A percentile compares a stretch with the other conserved stretches of the same genome.
Conservation (phyloP, 2,797 vertebrate genomes). For the Crenuchus spilurus region DNA sequence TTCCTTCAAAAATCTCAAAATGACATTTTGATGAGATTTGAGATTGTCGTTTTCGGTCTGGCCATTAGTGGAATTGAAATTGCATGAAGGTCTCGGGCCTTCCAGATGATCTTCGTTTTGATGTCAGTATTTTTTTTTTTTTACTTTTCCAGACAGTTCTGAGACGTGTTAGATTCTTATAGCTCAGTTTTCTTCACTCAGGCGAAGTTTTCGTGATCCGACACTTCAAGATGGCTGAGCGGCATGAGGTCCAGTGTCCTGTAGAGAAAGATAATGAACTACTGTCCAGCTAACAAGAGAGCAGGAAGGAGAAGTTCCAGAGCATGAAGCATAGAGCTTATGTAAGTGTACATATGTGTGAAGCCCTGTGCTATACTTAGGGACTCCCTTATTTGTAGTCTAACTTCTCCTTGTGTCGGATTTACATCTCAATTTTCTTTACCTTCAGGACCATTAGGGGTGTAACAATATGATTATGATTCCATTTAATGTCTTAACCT, state of each 20-base stretch:
- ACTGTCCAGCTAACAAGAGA: constrained; percentile 62
- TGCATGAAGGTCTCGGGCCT: no score
- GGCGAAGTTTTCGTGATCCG: constrained; percentile 32
- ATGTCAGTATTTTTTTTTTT: neutral
- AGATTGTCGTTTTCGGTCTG: no score
- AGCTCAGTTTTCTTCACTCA: constrained; percentile 8
- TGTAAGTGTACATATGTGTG: neutral
- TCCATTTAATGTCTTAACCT: no score
- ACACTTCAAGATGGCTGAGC: constrained; percentile 57
- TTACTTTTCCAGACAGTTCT: neutral
- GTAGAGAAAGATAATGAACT: constrained; percentile 72
- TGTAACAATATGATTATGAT: no score
- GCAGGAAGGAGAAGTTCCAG: constrained; percentile 24
- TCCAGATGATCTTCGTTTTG: no score
- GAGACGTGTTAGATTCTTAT: neutral
- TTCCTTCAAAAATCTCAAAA: no score
- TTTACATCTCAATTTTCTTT: neutral
- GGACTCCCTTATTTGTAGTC: neutral
- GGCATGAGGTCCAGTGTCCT: constrained; percentile 56
- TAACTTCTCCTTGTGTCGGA: neutral
- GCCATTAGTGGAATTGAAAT: no score
- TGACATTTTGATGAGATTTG: no score
- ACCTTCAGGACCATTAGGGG: no score
- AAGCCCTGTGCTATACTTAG: neutral
- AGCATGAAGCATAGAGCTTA: neutral